Conservation (phyloP, 2,113 vertebrate species). For the Pachyramphus minor region DNA sequence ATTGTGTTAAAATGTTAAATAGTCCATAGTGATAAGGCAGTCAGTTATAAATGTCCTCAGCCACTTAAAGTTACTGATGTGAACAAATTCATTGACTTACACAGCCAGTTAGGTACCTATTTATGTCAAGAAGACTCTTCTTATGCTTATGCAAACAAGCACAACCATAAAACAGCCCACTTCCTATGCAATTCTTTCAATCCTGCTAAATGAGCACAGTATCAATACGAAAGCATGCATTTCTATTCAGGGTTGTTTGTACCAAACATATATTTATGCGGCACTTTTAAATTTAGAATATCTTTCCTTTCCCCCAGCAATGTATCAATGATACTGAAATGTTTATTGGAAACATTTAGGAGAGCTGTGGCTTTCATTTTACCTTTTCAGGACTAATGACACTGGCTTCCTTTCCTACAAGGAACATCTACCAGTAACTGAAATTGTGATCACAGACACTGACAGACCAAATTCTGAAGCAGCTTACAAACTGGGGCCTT, state of each 20-base stretch:
- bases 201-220: neutral
- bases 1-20: neutral
- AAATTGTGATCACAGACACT: slow-evolving; percentile 86
- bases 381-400: slow-evolving; percentile 82
- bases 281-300: neutral
- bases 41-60: neutral
- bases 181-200: neutral
- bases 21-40: neutral
- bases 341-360: neutral
- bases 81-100: neutral
- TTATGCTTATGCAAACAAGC: neutral
- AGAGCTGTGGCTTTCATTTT: neutral
- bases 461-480: slow-evolving; percentile 82
- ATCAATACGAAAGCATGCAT: neutral
- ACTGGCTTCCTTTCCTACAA: slow-evolving; percentile 87
- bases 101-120: neutral
- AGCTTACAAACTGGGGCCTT: slow-evolving; percentile 85
- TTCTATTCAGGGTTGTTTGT: neutral
- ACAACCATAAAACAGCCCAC: neutral
- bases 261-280: neutral
- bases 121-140: neutral
- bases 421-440: slow-evolving; percentile 86
- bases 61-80: neutral
- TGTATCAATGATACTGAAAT: neutral
- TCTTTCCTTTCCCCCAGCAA: neutral